Base-by-base conservation (phyloP, 2,888 invertebrate genomes). In the Himalopsyche tibetana region DNA sequence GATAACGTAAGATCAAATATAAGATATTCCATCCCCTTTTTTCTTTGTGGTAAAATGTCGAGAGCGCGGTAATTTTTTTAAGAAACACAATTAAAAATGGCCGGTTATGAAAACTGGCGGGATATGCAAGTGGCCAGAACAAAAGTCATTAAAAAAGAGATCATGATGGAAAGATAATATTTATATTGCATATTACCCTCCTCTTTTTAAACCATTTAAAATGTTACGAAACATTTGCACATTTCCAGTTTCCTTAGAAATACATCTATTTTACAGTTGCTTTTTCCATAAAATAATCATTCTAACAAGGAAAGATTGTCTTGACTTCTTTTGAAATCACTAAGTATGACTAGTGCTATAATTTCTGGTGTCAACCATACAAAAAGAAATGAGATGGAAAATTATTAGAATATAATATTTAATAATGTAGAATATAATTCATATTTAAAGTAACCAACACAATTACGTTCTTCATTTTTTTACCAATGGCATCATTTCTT, bases 141-240 rank as follows among this genome's bases (percentile, higher is more conserved):
- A 87, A 87, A 86, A 87, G 86, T 87, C 84, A 87, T 87, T 88
- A 86, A 86, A 88, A 55, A 81, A 82, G 45, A 56, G 55, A 51
- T 82, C 56, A 55, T 80, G 85, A 88, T 88, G 86, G 83, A 88
- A 87, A 88, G 86, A 88, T 88, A 86, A 86, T 86, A 88, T 88
- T 88, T 86, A 86, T 83, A 83, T 86, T 86, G 80, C 85, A 88
- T 88, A 86, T 83, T 80, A 80, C 38, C 56, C 83, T 83, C 83
- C 55, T 84, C 36, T 63, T 63, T 80, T 80, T 40, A 79, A 51
- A 28, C 80, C 80, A 36, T 40, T 80, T 55, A 38, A 40, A 45
- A 28, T 28, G 82, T 38, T 5, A 55, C 36, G 11, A 81, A 84
- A 84, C 28, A 80, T 84, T 74, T 79, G 74, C 42, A 80, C 80